Percentiles rank a stretch among this genome's conserved stretches.
These are phyloP conservation scores for Drosophila cognata DNA, from an alignment of 2,888 invertebrate genomes.

Conservation along the genomic window DNA sequence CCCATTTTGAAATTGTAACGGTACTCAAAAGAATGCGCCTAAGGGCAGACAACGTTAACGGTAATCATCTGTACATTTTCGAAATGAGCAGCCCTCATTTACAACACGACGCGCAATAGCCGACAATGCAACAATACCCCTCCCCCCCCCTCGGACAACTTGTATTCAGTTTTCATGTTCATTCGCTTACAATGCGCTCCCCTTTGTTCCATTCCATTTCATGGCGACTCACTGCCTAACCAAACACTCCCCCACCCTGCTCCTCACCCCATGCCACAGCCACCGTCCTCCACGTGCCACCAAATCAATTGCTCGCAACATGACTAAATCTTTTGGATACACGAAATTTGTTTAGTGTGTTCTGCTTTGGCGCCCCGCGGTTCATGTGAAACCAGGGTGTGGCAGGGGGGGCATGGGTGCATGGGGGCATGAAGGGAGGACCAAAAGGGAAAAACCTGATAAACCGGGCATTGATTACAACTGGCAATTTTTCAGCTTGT, in stretches of 20 bases:
- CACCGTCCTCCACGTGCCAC: not conserved
- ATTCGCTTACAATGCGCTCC: constrained; percentile 58
- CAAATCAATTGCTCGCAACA: constrained; percentile 73
- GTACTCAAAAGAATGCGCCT: constrained; percentile 8
- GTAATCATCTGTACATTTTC: constrained; percentile 63
- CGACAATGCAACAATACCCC: not conserved
- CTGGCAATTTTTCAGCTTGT: constrained; percentile 72
- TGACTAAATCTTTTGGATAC: constrained; percentile 69
- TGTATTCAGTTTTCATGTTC: constrained; percentile 58
- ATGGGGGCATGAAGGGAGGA: not conserved
- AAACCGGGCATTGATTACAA: constrained; percentile 66
- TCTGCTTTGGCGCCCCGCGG: constrained; percentile 48
- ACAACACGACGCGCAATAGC: constrained; percentile 32
- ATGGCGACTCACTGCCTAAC: constrained; percentile 5
- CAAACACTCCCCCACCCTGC: not conserved
- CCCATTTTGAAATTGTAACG: constrained; percentile 10
- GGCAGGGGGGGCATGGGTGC: not conserved
- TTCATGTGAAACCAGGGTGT: constrained; percentile 9
- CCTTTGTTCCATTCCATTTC: constrained; percentile 45
- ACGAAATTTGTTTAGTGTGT: constrained; percentile 68
- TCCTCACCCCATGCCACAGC: not conserved
- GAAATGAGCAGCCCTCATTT: constrained; percentile 22
- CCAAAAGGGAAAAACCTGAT: constrained; percentile 20
- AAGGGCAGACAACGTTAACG: constrained; percentile 23
- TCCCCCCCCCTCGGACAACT: not conserved